Base-by-base conservation (phyloP, 2,888 invertebrate species). In the Tyria jacobaeae region DNA sequence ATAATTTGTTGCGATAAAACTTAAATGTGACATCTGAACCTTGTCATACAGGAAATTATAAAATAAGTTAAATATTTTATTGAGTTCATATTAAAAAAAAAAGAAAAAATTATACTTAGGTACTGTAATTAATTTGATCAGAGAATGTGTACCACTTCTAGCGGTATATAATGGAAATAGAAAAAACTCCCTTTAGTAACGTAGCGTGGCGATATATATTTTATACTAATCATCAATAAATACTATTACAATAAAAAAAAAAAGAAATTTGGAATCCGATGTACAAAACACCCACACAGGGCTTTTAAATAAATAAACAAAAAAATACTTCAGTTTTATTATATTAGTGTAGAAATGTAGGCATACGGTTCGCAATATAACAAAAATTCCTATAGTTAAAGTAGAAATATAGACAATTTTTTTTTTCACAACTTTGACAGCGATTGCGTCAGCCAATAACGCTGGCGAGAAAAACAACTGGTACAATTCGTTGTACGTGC, bases 371-470 rank as follows among this genome's bases (percentile, higher is more conserved):
- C n/a, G n/a, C n/a, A n/a, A n/a, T n/a, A n/a, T n/a, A n/a, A n/a
- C n/a, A n/a, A n/a, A n/a, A n/a, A n/a, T n/a, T n/a, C n/a, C n/a
- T 31, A 31, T 4, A 31, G 7, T 31, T 31, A 7, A 31, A 31
- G 2, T 6, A 31, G 27, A 31, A 31, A 4, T 6, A 31, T 1
- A 4, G 4, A 3, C 2, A 31, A 31, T 31, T 31, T 31, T 31
- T 31, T 31, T 31, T 31, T 31, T 31, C 21, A 17, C 25, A 37
- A 24, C 7, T 24, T 3, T 14, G 37, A 52, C n/a, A 21, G 4
- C 5, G 25, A 39, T 53, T 53, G 53, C 53, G 37, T 53, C 53
- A 53, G 53, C 24, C 4, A 6, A 3, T 31, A 39, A 15, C 27
- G 27, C 21, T 24, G 25, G 39, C 39, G 53, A 39, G 53, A 25